phyloP scores from a whole-genome alignment of 2,113 vertebrate species.

The Aspiorhynchus laticeps region DNA sequence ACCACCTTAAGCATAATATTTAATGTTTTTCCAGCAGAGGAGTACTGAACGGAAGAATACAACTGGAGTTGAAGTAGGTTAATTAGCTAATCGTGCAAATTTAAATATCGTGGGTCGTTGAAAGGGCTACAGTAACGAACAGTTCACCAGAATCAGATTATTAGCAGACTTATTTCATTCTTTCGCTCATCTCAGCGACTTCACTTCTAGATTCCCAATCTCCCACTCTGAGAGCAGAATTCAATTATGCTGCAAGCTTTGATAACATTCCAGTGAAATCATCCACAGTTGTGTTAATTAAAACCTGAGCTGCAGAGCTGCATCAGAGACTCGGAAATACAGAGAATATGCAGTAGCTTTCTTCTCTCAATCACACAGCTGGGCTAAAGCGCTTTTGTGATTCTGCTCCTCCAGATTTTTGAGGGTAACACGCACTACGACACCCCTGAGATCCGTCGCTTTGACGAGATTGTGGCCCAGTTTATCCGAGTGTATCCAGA shows the following conservation, averaged over 20 bases:
- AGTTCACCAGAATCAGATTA: slow-evolving; percentile 41
- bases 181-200: slow-evolving; percentile 38
- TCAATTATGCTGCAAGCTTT: slow-evolving; percentile 54
- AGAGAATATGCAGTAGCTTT: slow-evolving; percentile 36
- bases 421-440: slow-evolving; percentile 97
- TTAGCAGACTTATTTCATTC: slow-evolving; percentile 46
- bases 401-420: slow-evolving; percentile 80
- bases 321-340: slow-evolving; percentile 44
- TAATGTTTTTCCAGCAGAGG: not conserved
- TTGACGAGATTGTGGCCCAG: slow-evolving; percentile 90
- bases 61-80: slow-evolving; percentile 12
- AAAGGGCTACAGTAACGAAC: slow-evolving; percentile 13
- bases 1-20: not conserved
- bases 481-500: slow-evolving; percentile 91
- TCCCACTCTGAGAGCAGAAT: slow-evolving; percentile 53
- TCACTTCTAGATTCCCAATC: slow-evolving; percentile 36
- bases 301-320: slow-evolving; percentile 48
- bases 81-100: slow-evolving; percentile 36
- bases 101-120: slow-evolving; percentile 5
- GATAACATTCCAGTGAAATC: slow-evolving; percentile 60
- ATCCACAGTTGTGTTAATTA: slow-evolving; percentile 59
- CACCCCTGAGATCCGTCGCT: slow-evolving; percentile 91
- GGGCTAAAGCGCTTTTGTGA: not conserved
- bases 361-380: slow-evolving; percentile 7
- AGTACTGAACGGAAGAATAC: not conserved